These are phyloP conservation scores for Ophiothrix spiculata DNA, from an alignment of 35 echinoderm and acorn worm species.

Conservation along the genomic window DNA sequence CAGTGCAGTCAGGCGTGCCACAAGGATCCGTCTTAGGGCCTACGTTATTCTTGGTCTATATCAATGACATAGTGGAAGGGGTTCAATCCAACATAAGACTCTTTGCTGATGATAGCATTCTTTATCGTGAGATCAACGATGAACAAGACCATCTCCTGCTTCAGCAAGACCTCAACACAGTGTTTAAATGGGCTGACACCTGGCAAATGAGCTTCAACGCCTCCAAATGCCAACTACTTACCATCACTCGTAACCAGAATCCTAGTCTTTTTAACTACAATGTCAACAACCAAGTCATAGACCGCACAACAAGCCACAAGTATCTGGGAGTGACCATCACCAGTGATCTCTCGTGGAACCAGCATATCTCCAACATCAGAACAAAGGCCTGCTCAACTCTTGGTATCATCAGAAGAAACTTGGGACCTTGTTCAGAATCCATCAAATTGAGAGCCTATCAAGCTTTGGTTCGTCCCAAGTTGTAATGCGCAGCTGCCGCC, in stretches of 20 bases:
- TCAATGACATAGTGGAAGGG: not conserved
- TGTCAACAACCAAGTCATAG: constrained; percentile 1
- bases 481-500: not conserved
- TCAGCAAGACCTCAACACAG: not conserved
- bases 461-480: not conserved
- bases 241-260: not conserved
- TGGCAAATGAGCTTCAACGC: not conserved
- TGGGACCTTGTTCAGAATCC: too few species aligned
- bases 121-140: not conserved
- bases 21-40: not conserved
- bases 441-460: not conserved
- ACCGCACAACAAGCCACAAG: constrained; percentile 9
- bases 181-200: constrained; percentile 18
- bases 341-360: constrained; percentile 14
- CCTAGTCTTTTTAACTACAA: constrained; percentile 5
- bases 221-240: constrained; percentile 7
- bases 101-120: constrained; percentile 1
- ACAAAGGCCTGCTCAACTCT: not conserved
- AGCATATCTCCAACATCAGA: constrained; percentile 18
- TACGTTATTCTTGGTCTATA: not conserved
- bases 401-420: not conserved
- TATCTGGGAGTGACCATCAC: not conserved
- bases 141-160: not conserved
- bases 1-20: not conserved
- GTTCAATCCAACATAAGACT: not conserved